Conservation (phyloP, 2,797 vertebrate species). For the Morus bassanus region DNA sequence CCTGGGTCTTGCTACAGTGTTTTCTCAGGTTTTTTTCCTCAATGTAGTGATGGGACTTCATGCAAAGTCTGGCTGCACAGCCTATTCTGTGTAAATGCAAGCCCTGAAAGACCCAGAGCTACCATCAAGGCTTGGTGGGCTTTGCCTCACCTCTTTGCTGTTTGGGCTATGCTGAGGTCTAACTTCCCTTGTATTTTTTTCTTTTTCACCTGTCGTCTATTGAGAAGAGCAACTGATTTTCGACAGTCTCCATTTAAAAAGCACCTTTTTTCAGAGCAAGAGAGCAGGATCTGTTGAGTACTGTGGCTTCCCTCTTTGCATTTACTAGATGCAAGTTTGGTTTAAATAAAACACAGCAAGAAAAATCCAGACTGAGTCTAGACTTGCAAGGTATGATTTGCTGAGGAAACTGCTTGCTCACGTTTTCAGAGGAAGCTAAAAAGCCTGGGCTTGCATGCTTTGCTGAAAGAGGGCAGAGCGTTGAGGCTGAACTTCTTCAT, state of each 20-base stretch:
- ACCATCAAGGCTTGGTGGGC: accelerated
- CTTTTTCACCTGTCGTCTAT: neutral
- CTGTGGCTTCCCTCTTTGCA: neutral
- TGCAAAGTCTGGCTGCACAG: neutral
- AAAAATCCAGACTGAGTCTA: neutral
- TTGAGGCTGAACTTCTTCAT: neutral
- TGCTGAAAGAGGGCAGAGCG: neutral
- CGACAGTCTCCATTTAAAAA: neutral
- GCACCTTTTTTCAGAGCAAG: neutral
- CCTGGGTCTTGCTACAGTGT: accelerated
- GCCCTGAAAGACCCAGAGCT: neutral
- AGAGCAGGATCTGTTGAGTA: neutral
- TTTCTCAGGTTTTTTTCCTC: neutral
- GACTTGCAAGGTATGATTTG: neutral
- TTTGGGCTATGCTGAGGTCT: neutral
- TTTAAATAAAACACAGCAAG: neutral
- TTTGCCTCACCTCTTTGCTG: neutral
- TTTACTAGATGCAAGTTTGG: too few species aligned
- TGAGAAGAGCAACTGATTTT: neutral
- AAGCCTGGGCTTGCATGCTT: neutral
- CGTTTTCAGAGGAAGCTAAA: neutral
- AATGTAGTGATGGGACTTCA: accelerated
- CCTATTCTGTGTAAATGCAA: neutral
- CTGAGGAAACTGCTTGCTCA: neutral
- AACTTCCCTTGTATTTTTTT: neutral